Evolutionary conservation across 2,888 invertebrate genomes (phyloP), one percentile per base, ranked within the genome.

Genomic region (Galerucella pusilla): DNA sequence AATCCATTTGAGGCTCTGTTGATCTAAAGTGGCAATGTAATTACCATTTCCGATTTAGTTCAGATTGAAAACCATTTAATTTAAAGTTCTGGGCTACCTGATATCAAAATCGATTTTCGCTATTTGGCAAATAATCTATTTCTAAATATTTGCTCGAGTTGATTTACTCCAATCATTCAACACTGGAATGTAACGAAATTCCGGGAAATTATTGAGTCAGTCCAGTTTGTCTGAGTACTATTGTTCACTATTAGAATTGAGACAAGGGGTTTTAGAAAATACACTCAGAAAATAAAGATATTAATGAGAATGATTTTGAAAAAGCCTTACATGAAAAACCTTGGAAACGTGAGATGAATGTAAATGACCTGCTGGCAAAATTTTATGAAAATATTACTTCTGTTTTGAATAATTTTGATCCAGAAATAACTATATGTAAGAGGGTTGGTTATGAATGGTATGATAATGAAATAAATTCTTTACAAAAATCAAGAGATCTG

Each of bases 131-230:
- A 42, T 63, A 70, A 70, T 69, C 61, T 46, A 69, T 63, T 64
- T 64, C 63, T 49, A 70, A 70, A 70, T 63, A 70, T 70, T 70
- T 70, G 46, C 52, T 52, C 63, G 25, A 60, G 61, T 70, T 70
- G 49, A 70, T 63, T 70, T 54, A 42, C 49, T 63, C 70, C 42
- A 70, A 63, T 70, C 42, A 71, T 25, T 65, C 25, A 65, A 71
- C 54, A 71, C 65, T 70, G 49, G 63, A 70, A 70, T 71, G 42
- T 65, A 65, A 45, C 45, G 16, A 60, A 61, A 49, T 61, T 69
- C 59, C 68, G 20, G 64, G 25, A 65, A 57, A 65, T 65, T 57
- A 63, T 70, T 52, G 61, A 64, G 63, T 63, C 16, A 42, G 54
- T 63, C 42, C 63, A n/a, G 49, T 64, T 35, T 52, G 11, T 69